phyloP scores from a whole-genome alignment of 2,888 invertebrate genomes.

The Drosophila anomalata region DNA sequence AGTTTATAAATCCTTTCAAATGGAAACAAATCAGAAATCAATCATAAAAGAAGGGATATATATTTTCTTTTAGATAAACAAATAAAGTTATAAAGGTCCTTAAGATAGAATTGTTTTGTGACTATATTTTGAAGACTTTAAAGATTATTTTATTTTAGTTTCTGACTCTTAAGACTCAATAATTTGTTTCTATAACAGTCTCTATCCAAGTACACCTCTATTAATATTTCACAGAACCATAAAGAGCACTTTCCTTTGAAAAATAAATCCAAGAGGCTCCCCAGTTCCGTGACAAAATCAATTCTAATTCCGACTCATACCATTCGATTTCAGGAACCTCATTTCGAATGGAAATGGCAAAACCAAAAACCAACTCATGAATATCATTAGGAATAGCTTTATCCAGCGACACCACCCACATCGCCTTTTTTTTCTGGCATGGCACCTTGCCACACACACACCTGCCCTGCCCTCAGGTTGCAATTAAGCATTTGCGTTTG shows the following conservation, averaged over 20 bases:
- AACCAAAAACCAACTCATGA: conserved; percentile 39
- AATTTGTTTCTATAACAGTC: background rate
- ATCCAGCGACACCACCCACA: conserved; percentile 14
- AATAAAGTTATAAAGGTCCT: no score
- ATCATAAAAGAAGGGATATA: no score
- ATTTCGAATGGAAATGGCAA: conserved; percentile 39
- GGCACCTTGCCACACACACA: conserved; percentile 4
- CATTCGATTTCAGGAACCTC: background rate
- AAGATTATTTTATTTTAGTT: no score
- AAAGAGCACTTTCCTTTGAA: background rate
- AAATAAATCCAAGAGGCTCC: background rate
- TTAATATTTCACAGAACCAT: background rate
- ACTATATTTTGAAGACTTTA: no score
- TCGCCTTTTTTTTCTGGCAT: conserved; percentile 9
- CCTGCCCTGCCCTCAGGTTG: conserved; percentile 32
- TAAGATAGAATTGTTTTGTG: no score
- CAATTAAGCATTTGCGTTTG: conserved; percentile 44
- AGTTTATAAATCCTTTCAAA: background rate
- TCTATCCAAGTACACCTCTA: background rate
- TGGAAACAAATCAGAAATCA: background rate
- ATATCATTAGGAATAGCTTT: conserved; percentile 42
- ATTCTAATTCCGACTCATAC: conserved; percentile 1
- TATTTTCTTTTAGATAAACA: no score
- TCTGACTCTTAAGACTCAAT: no score
- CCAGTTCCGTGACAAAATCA: conserved; percentile 5